Base-by-base conservation (phyloP, 2,113 vertebrate genomes). In the Progne subis region DNA sequence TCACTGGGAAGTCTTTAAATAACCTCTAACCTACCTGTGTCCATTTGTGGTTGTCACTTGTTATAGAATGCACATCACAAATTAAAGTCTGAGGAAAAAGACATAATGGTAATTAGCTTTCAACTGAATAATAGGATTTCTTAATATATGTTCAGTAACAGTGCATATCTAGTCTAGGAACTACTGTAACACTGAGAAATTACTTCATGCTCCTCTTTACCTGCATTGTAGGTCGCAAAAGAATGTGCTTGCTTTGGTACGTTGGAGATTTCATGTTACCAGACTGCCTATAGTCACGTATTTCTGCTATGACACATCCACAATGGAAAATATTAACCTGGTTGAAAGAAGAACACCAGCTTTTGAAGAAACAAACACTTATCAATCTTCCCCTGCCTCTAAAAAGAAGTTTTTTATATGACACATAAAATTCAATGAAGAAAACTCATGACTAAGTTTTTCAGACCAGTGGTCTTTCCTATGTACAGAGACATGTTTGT, bases 251-350 rank as follows among this genome's bases (percentile, higher is more conserved):
- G 96, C 98, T 99, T 98, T 99, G 99, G 96, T 99, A 99, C 0
- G 98, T 98, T 65, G 99, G 99, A 94, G 99, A 98, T 96, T 99
- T 99, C 96, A 99, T 98, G 81, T 99, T 99, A 80, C 98, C 98
- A 93, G 98, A 99, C 96, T 99, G 99, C 72, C 99, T 97, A 80
- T 99, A 99, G 96, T 99, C 99, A 97, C 99, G 98, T 89, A 99
- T 98, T 96, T 99, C 99, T 63, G 99, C 99, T 97, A 99, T 98
- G 82, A 99, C 99, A 96, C 99, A 99, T 64, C 99, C 99, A 97
- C 99, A 99, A 86, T 99, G 99, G 97, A 99, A 99, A 97, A 99
- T 99, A 98, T 99, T 99, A 94, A 99, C 99, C 99, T 99, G 82
- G 95, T 93, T 72, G 52, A 79, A 94, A 86, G 31, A 92, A 90